Conservation (phyloP, 2,113 vertebrate genomes). For the Casuarius casuarius region DNA sequence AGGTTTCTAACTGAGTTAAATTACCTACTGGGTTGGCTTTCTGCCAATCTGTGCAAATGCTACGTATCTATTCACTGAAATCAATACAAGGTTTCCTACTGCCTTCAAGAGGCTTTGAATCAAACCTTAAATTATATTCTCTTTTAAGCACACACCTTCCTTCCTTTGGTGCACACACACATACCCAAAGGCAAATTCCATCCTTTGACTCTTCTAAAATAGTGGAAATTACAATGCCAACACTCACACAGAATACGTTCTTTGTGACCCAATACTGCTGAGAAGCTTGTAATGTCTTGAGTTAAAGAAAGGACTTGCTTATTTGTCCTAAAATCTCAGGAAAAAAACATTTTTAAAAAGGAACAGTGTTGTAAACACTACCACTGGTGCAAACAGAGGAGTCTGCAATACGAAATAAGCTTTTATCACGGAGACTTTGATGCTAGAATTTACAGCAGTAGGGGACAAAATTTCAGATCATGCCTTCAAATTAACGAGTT, state of each 20-base stretch:
- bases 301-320: neutral
- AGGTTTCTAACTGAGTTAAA: neutral
- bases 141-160: neutral
- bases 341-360: neutral
- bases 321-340: neutral
- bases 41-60: neutral
- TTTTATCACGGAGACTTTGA: neutral
- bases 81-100: neutral
- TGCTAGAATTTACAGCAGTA: neutral
- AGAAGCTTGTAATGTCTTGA: neutral
- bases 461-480: neutral
- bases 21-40: neutral
- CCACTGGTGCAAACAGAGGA: neutral
- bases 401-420: neutral
- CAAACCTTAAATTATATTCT: neutral
- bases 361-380: neutral
- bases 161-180: neutral
- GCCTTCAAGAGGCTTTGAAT: neutral
- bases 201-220: neutral
- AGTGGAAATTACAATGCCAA: neutral
- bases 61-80: neutral
- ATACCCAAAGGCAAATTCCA: neutral
- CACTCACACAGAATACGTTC: neutral
- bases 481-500: neutral
- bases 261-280: neutral